Conservation (phyloP, 35 echinoderm and acorn worm species). For the Chiridota heheva region DNA sequence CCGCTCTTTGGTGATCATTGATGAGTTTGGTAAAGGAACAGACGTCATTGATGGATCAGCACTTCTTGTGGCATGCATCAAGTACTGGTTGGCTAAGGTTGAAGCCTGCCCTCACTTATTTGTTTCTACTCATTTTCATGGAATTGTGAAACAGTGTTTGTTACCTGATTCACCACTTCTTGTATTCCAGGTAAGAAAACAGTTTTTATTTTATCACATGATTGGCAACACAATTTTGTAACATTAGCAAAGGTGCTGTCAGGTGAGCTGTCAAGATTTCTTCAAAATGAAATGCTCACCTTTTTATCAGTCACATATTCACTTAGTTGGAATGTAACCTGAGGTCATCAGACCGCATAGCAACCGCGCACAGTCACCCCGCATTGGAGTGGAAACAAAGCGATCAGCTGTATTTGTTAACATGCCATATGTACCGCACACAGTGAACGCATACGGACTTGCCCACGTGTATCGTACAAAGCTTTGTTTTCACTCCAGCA, state of each 20-base stretch:
- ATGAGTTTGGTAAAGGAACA: conserved; percentile 98
- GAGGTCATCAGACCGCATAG: no score
- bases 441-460: no score
- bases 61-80: conserved; percentile 70
- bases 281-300: neutral
- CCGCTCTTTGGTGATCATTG: conserved; percentile 76
- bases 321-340: no score
- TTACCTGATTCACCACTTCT: conserved; percentile 59
- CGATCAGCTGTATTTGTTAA: no score
- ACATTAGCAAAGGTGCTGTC: neutral
- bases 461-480: no score
- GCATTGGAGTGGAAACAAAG: no score
- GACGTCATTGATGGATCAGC: conserved; percentile 77
- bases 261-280: neutral
- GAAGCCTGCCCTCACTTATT: conserved; percentile 76
- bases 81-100: conserved; percentile 72
- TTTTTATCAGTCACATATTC: neutral
- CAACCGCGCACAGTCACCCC: no score
- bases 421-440: no score
- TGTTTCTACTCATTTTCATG: conserved; percentile 93
- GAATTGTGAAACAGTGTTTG: conserved; percentile 62
- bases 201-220: neutral
- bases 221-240: neutral
- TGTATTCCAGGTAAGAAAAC: conserved; percentile 61
- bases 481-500: no score